Evolutionary conservation across 2,797 vertebrate genomes (phyloP), one percentile per base, ranked within the genome.

Genomic region (Schizothorax lantsangensis): DNA sequence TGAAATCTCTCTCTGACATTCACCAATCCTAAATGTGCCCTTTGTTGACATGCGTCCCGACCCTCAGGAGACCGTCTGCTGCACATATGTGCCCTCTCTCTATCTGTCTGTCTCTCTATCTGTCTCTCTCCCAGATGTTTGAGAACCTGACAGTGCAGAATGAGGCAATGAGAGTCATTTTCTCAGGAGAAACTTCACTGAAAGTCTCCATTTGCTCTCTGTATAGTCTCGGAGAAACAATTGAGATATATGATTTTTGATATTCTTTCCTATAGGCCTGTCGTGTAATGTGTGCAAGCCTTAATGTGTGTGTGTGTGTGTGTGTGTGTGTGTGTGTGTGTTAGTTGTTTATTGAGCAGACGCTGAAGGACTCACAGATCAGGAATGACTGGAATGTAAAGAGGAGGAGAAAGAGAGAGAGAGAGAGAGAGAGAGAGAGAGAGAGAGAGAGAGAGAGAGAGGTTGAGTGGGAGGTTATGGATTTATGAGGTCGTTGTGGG

Each of bases 321-420:
- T 86, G n/a, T n/a, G n/a, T n/a, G n/a, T n/a, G n/a, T n/a, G 26
- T 49, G 38, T 86, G 54, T 83, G 59, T 82, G 77, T 84, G 77
- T 77, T 26, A 62, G 78, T 75, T 49, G 47, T 72, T 54, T 83
- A 80, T 88, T 87, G 75, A 91, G 90, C 93, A 93, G 91, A 94
- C 92, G 90, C 89, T 90, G 82, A 88, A 88, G 82, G 87, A 91
- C 92, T 93, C 92, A 93, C 89, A 88, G 79, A 89, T 87, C 57
- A 88, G 92, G 94, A 94, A 96, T 95, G 93, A 91, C n/a, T 91
- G 91, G 93, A 95, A 96, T 95, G 92, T 90, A 87, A 81, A 85
- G 89, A 87, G 86, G 90, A 90, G 91, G 90, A 88, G 68, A 57
- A 77, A 85, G 79, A 79, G 66, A 57, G 79, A 83, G 71, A 83